Evolutionary conservation across 2,113 vertebrate species (phyloP), one percentile per base, ranked within the genome.

Genomic region (Periophthalmus modestus): DNA sequence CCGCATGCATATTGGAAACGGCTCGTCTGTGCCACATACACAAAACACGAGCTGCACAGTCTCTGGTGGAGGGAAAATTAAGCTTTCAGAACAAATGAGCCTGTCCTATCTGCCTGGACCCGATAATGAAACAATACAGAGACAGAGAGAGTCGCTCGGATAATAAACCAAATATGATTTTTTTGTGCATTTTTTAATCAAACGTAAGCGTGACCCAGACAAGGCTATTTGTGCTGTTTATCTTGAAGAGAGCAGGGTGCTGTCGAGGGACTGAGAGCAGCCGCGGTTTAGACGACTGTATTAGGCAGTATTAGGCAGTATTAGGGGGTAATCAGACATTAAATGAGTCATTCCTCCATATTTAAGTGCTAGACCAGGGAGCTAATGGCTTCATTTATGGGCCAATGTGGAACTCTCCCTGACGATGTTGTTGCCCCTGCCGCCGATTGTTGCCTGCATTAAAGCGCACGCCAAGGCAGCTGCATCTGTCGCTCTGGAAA

Each of bases 291-390:
- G 80, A 85, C 54, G 66, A 74, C 79, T 68, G 77, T 83, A 88
- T 93, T 93, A 92, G 73, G 55, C 79, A 77, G 78, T 89, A 92
- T 55, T 55, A 55, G 52, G n/a, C 52, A 10, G 77, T 83, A 88
- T 93, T 93, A 92, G 73, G 59, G 80, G 79, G 77, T 89, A 92
- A 93, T 92, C 89, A 84, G 80, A 92, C 90, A 86, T 88, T 90
- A 91, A 92, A 92, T 81, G 85, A 91, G 82, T 87, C 21, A 90
- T 92, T 94, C 92, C 87, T 88, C 74, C 80, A 80, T 86, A 89
- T 91, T 89, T 91, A 91, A 88, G 85, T 91, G 84, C 74, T 81
- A n/a, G n/a, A 89, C 87, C 72, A 72, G 67, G 80, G 84, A 91
- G 79, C 76, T 87, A 90, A 91, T 88, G 85, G 85, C 85, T 91